Evolutionary conservation across 2,113 vertebrate genomes (phyloP), one percentile per base, ranked within the genome.

Genomic region (Silurus asotus): DNA sequence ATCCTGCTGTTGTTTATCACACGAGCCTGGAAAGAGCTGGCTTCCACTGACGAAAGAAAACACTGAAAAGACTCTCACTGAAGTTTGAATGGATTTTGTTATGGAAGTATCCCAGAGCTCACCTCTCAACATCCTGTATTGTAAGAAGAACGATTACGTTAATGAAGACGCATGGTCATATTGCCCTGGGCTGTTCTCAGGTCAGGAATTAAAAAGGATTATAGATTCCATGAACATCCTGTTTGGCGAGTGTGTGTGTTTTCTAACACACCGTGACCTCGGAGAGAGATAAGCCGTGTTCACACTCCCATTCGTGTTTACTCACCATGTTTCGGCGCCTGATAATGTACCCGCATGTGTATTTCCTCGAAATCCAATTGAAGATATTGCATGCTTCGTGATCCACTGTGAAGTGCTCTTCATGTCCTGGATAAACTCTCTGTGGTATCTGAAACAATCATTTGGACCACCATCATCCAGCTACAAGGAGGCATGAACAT

Each of bases 181-280:
- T 65, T 6, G 23, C 62, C 25, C 6, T 37, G 53, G 20, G 23
- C 84, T 10, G 61, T 9, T 9, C 82, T 74, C 56, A 62, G 58
- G 55, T 86, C 83, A 85, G 23, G 69, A 28, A 25, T 83, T 65
- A 82, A 70, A 61, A 55, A 25, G 13, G 53, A 83, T 83, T 77
- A 5, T 58, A 69, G 76, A 51, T 51, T 28, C 17, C 37, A 74
- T 55, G 28, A 74, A 58, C 79, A 72, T 77, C 8, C 55, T 70
- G 64, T 86, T 25, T 48, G 82, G 65, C 59, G 45, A 25, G 45
- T 53, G 83, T 77, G n/a, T 83, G 23, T 76, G 48, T n/a, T 76
- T 20, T 62, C 23, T 48, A 9, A 37, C 58, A 45, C 14, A 6
- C 28, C 14, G 48, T 75, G 82, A 75, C 56, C 82, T 84, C 84